Base-by-base conservation (phyloP, 2,797 vertebrate genomes). In the Zalophus californianus region DNA sequence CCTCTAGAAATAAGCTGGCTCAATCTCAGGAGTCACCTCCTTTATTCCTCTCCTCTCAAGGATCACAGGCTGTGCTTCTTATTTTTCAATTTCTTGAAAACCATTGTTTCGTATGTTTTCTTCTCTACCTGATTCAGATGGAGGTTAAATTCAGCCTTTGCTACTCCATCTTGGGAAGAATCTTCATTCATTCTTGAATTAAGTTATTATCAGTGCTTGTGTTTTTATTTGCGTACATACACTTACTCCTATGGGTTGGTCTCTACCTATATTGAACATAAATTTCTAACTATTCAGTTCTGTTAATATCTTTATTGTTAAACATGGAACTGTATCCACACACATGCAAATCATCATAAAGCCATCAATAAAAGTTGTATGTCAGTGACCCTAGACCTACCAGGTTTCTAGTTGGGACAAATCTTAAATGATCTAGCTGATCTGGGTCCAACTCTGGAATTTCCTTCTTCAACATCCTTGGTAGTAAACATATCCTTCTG, bases 231-330 rank as follows among this genome's bases (percentile, higher is more conserved):
- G 50, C 23, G 58, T 50, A 27, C 16, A n/a, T 35, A 25, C 41
- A 56, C 41, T 73, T 48, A 70, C 32, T 73, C 41, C 50, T 48
- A 7, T 73, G 7, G 50, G 12, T 86, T 90, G n/a, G 27, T 75
- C 92, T 72, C 86, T 60, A 35, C 66, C 14, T 73, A 35, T 54
- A 62, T 4, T 77, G 18, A 78, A 80, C 48, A 73, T 84, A 78
- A 48, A 60, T 38, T 72, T 91, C 38, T 77, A 66, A 75, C 32
- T 7, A 13, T 68, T 91, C 41, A 16, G 29, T 90, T 92, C 10
- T 95, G 7, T 29, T 90, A 85, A 52, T 92, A 20, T 85, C 60
- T 44, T 95, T 56, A 2, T 44, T 54, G 44, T 94, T 84, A 58
- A 95, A 86, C 9, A 56, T 0, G 12, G 2, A 10, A 54, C 23